Evolutionary conservation across 2,888 invertebrate genomes (phyloP).

Genomic region (Apamea sordens): DNA sequence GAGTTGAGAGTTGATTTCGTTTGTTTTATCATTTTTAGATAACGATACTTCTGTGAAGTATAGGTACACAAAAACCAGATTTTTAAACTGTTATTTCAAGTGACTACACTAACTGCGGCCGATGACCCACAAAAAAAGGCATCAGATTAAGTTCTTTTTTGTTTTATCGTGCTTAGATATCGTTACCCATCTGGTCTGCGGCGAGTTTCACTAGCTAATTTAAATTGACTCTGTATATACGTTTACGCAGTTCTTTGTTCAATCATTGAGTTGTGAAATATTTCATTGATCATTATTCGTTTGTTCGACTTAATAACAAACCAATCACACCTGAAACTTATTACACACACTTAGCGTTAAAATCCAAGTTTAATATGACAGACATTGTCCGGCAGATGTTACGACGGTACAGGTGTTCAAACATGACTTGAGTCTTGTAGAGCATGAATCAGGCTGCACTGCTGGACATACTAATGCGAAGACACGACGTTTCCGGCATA

Average conservation of each 20-base stretch:
- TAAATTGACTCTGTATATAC: not conserved
- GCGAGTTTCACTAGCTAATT: not conserved
- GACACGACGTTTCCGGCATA: constrained; percentile 80
- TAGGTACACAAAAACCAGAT: not conserved
- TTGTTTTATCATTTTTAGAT: not conserved
- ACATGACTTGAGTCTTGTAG: constrained; percentile 67
- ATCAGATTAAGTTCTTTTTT: not conserved
- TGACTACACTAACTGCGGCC: not conserved
- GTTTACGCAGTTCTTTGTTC: not conserved
- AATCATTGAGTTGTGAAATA: not conserved
- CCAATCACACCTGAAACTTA: constrained; percentile 12
- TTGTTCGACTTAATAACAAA: not conserved
- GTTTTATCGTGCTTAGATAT: not conserved
- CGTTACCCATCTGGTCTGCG: not conserved
- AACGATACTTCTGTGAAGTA: not conserved
- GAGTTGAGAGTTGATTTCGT: not conserved
- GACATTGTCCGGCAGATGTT: constrained; percentile 44
- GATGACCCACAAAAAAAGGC: not conserved
- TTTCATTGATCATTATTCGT: not conserved
- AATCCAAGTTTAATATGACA: constrained; percentile 38
- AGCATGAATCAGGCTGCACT: constrained; percentile 74
- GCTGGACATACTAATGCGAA: constrained; percentile 79
- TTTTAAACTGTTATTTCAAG: not conserved
- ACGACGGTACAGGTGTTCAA: constrained; percentile 72
- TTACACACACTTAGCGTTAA: constrained; percentile 9